Conservation (phyloP, 2,113 vertebrate genomes). For the Oncorhynchus masou region DNA sequence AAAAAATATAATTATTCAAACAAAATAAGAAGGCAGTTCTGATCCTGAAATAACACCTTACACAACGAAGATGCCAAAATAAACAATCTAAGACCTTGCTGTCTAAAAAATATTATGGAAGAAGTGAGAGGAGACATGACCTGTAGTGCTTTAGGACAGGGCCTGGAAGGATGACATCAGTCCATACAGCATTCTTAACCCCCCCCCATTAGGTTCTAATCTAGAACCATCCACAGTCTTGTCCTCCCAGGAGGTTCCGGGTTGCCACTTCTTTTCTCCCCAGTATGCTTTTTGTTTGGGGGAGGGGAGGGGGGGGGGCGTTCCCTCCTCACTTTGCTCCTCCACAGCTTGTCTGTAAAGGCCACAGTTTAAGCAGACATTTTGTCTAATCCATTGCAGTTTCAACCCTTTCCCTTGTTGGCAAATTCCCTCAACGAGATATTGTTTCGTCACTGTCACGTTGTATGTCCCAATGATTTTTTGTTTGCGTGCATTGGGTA, state of each 20-base stretch:
- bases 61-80: neutral
- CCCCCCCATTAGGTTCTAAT: neutral
- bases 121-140: conserved; percentile 17
- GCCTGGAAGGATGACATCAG: conserved; percentile 6
- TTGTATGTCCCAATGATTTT: neutral
- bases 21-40: conserved; percentile 31
- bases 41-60: conserved; percentile 17
- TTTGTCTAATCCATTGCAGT: conserved; percentile 4
- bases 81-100: conserved; percentile 25
- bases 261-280: neutral
- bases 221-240: neutral
- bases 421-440: neutral
- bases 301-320: neutral
- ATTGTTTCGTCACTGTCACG: neutral
- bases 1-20: conserved; percentile 28
- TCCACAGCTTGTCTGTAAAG: conserved; percentile 14
- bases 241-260: neutral
- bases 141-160: conserved; percentile 25
- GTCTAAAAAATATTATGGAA: conserved; percentile 24
- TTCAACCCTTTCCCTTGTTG: conserved; percentile 9
- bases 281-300: neutral
- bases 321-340: neutral
- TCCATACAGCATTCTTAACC: neutral
- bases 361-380: conserved; percentile 30
- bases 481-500: conserved; percentile 30